Percentiles rank a stretch among this genome's conserved stretches.
phyloP scores from a whole-genome alignment of 64 coral and sea anemone genomes.

The Stichodactyla mertensii region DNA sequence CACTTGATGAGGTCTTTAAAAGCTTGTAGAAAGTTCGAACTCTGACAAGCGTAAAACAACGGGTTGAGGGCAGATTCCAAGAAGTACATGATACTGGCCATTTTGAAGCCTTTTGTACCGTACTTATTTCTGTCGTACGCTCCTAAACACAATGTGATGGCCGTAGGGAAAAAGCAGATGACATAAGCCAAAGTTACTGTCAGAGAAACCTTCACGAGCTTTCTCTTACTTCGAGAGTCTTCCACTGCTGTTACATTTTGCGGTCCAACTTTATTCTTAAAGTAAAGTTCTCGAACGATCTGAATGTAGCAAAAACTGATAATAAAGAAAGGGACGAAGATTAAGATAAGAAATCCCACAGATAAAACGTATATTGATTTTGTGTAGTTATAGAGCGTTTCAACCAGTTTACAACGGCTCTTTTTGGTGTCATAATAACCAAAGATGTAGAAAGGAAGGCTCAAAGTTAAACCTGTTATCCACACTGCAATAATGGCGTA shows the following conservation, averaged over 20 bases:
- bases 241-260: neutral
- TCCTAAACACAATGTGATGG: neutral
- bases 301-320: neutral
- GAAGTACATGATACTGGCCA: neutral
- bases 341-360: neutral
- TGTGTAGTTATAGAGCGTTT: too few species aligned
- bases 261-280: constrained; percentile 1
- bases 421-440: too few species aligned
- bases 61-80: neutral
- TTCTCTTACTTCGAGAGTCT: neutral
- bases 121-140: neutral
- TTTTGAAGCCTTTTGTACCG: neutral
- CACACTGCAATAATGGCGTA: too few species aligned
- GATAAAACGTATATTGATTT: too few species aligned
- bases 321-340: constrained; percentile 4
- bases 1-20: neutral
- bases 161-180: neutral
- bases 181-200: neutral
- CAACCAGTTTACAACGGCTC: too few species aligned
- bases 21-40: constrained; percentile 8
- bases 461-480: too few species aligned
- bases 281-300: constrained; percentile 10
- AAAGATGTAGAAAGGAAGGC: too few species aligned
- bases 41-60: constrained; percentile 25
- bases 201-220: neutral